phyloP scores from a whole-genome alignment of 2,888 invertebrate genomes.

The Anoncus sp. region DNA sequence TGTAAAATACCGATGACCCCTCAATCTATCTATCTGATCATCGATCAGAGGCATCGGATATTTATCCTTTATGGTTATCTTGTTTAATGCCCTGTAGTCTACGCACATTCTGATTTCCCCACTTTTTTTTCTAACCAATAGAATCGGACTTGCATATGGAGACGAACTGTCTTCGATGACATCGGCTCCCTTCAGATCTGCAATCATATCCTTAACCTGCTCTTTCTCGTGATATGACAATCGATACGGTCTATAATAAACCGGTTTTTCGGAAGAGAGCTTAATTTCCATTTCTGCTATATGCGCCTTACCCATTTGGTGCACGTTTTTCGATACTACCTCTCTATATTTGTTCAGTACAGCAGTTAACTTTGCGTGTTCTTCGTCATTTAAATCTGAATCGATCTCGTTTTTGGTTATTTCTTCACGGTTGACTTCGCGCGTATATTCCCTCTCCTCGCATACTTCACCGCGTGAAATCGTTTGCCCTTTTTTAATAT shows the following conservation, averaged over 20 bases:
- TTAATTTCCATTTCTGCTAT: slow-evolving; percentile 67
- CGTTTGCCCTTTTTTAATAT: too few species aligned
- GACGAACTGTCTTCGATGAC: slow-evolving; percentile 54
- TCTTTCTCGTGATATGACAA: slow-evolving; percentile 65
- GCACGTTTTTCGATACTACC: slow-evolving; percentile 24
- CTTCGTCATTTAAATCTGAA: slow-evolving; percentile 20
- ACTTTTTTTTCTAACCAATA: slow-evolving; percentile 66
- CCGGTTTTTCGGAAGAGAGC: slow-evolving; percentile 61
- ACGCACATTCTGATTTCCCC: slow-evolving; percentile 67
- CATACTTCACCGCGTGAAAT: too few species aligned
- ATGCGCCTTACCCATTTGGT: slow-evolving; percentile 60
- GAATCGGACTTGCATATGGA: slow-evolving; percentile 64
- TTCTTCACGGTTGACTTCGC: too few species aligned
- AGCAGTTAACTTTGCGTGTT: slow-evolving; percentile 9
- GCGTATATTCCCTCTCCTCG: too few species aligned
- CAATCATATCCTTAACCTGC: slow-evolving; percentile 58
- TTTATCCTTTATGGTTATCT: slow-evolving; percentile 72
- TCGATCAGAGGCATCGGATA: slow-evolving; percentile 77
- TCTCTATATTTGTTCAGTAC: slow-evolving; percentile 33
- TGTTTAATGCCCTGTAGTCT: slow-evolving; percentile 73
- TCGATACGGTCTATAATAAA: slow-evolving; percentile 70
- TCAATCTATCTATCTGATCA: slow-evolving; percentile 75
- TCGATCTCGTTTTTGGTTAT: too few species aligned
- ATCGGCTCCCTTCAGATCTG: slow-evolving; percentile 33
- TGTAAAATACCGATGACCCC: slow-evolving; percentile 71